phyloP scores from a whole-genome alignment of 2,797 vertebrate genomes.

The Hemibagrus guttatus region DNA sequence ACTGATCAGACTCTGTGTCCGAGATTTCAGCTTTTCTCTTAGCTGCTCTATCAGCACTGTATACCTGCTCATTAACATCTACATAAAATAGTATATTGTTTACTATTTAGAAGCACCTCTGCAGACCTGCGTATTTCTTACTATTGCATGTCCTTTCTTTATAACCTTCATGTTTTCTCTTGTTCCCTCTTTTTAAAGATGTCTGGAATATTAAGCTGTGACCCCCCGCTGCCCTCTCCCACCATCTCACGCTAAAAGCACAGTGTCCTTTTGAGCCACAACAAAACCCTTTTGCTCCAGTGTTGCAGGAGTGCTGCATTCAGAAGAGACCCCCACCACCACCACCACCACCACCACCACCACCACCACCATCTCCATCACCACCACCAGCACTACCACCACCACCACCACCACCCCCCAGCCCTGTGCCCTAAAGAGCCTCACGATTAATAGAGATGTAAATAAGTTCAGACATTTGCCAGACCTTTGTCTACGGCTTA shows the following conservation, averaged over 20 bases:
- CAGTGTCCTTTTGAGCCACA: constrained; percentile 56
- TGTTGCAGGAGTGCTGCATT: constrained; percentile 58
- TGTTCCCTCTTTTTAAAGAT: constrained; percentile 57
- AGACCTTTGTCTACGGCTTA: constrained; percentile 67
- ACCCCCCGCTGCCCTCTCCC: constrained; percentile 51
- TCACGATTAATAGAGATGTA: constrained; percentile 71
- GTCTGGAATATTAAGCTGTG: constrained; percentile 61
- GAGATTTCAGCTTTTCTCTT: constrained; percentile 40
- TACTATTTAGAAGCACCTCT: constrained; percentile 39
- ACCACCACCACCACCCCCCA: background rate
- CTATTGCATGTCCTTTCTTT: constrained; percentile 28
- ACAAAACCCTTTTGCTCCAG: constrained; percentile 61
- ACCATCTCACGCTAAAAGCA: constrained; percentile 50
- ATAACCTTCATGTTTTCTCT: constrained; percentile 34
- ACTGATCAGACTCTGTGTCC: background rate
- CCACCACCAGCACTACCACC: too few relatives aligned
- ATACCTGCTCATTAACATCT: constrained; percentile 27
- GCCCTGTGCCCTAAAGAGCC: constrained; percentile 54
- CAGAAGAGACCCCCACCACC: constrained; percentile 51
- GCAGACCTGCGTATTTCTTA: constrained; percentile 39
- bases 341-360: too few relatives aligned
- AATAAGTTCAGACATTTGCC: constrained; percentile 71
- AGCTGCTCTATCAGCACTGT: constrained; percentile 14
- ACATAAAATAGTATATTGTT: constrained; percentile 33
- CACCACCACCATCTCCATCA: too few relatives aligned